Base-by-base conservation (phyloP, 2,888 invertebrate species). In the Epinotia bilunana region DNA sequence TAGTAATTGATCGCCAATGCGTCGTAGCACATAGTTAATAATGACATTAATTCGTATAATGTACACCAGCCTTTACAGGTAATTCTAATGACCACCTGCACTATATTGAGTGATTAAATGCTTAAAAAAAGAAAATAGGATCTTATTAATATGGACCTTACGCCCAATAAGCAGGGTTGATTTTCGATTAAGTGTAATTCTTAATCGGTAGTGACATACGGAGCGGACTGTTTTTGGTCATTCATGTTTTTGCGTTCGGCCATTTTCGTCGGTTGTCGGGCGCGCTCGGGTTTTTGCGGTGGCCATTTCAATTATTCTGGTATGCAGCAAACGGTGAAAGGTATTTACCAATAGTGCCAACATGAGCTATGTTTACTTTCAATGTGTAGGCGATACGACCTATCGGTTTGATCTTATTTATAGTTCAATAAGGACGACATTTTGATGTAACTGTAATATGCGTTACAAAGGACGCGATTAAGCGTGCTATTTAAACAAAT, bases 1-100 rank as follows among this genome's bases (percentile, higher is more conserved):
- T 43, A 60, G 46, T 69, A 60, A 69, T 69, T 60, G 46, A 46
- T 60, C 58, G 20, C 12, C 64, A 55, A 67, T 46, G 58, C 69
- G 16, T 69, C n/a, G 69, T 58, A 69, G 46, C 58, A 69, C 68
- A 57, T 43, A n/a, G 20, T 43, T 58, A 60, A 69, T 69, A 69
- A 60, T 69, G 58, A 69, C 69, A 69, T 69, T 60, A 69, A 46
- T 69, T 69, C 58, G 46, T 69, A 57, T 60, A 69, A 68, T 58
- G 67, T 58, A 53, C 28, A 57, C 53, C 49, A 55, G 20, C 69
- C 69, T 69, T 58, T 43, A 68, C 57, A 18, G 46, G 58, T 60
- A 9, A 43, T 46, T 69, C 69, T 58, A 69, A 68, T 68, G 68
- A 28, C 11, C 69, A 69, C 46, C 69, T 69, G 69, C 20, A 60